Base-by-base conservation (phyloP, 2,113 vertebrate species). In the Dolichotis patagonum region DNA sequence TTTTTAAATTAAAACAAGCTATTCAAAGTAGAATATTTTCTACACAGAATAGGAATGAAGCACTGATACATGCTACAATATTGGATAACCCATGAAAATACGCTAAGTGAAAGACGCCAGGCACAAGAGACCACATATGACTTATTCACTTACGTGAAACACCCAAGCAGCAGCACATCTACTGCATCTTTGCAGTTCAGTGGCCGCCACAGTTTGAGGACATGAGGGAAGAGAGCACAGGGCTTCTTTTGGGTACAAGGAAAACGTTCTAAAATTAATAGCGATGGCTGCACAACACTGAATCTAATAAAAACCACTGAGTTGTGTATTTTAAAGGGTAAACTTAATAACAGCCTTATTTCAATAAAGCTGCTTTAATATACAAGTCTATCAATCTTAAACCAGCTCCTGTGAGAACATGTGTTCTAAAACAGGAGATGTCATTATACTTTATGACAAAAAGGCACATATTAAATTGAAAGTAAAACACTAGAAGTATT, bases 241-340 rank as follows among this genome's bases (percentile, higher is more conserved):
- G 4, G 67, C 67, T 81, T 81, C 93, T 89, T 92, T 73, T 62
- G 4, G 71, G 54, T 20, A 17, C 63, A 28, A 71, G 58, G 20
- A 90, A 95, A 95, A 94, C 78, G 52, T 91, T 91, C 78, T 85
- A 96, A 81, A 94, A 94, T 88, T 91, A 91, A 28, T 88, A 85
- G 82, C 56, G n/a, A 94, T 52, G 32, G 8, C 0, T 63, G n/a
- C 52, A 95, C 58, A 95, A 91, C 56, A 71, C 14, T 92, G 52
- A 84, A 77, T 71, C 88, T 95, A 93, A 88, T 90, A 63, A 78
- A 94, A 88, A 84, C 19, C 52, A 84, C 52, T 84, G 11, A 54
- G 85, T 0, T 87, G 35, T 86, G 75, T 49, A 82, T 65, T 90
- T 95, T 88, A 90, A 95, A 95, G 77, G 20, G 32, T 75, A 24